Percentiles rank a stretch among this genome's conserved stretches.
These are phyloP conservation scores for Delphinapterus leucas DNA, from an alignment of 2,113 vertebrate genomes.

Conservation along the genomic window DNA sequence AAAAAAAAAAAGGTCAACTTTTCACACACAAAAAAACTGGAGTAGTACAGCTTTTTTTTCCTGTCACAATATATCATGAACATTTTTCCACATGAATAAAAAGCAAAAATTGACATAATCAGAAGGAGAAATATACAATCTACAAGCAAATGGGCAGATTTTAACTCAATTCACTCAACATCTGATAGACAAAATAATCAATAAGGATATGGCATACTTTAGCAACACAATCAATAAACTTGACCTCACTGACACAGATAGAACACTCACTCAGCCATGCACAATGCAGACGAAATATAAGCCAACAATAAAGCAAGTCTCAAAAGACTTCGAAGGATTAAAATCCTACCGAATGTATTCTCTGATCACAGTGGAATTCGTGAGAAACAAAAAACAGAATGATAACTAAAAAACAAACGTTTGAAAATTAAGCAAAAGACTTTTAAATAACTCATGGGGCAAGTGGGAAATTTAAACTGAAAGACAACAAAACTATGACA, in stretches of 20 bases:
- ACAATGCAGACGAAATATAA: fast-evolving
- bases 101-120: not conserved
- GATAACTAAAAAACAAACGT: not conserved
- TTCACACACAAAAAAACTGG: not conserved
- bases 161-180: conserved; percentile 17
- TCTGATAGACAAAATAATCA: not conserved
- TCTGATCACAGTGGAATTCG: not conserved
- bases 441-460: not conserved
- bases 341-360: not conserved
- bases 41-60: not conserved
- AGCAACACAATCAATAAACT: not conserved
- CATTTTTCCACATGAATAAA: not conserved
- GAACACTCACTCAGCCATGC: not conserved
- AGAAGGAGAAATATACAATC: not conserved
- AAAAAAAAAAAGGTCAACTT: not conserved
- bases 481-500: not conserved
- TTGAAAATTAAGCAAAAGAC: not conserved
- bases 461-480: not conserved
- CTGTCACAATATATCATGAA: not conserved
- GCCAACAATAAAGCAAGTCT: not conserved
- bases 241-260: not conserved
- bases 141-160: not conserved
- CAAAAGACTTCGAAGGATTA: not conserved
- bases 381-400: not conserved
- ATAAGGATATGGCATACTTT: not conserved